phyloP scores from a whole-genome alignment of 2,113 vertebrate genomes.

The Pteruthius melanotis region DNA sequence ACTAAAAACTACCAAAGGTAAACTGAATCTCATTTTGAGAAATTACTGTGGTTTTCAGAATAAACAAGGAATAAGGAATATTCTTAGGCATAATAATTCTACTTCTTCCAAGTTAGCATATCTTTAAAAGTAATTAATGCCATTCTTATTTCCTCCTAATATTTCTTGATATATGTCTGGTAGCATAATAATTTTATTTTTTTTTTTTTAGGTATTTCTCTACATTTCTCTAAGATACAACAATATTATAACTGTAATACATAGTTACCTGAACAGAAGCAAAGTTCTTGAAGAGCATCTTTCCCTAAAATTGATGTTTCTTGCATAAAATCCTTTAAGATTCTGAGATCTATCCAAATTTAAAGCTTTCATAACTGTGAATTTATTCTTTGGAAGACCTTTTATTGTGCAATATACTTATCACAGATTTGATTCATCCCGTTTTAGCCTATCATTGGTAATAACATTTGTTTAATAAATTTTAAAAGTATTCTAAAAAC shows the following conservation, averaged over 20 bases:
- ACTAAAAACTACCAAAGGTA: background rate
- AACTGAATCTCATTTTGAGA: background rate
- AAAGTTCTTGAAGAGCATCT: background rate
- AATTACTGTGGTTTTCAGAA: background rate
- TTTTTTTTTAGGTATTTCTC: background rate
- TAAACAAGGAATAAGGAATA: background rate
- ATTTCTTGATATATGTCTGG: background rate
- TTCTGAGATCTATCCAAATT: background rate
- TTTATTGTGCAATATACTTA: background rate
- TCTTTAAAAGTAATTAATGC: background rate
- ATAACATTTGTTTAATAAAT: background rate
- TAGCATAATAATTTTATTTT: background rate
- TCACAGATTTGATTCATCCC: background rate
- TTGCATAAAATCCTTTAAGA: background rate
- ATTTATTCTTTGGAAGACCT: background rate
- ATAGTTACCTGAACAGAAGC: background rate
- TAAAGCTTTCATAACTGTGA: background rate
- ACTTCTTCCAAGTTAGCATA: background rate
- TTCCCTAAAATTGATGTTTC: background rate
- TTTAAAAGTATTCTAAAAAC: background rate
- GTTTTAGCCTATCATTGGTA: background rate
- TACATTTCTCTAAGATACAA: background rate
- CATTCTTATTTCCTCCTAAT: background rate
- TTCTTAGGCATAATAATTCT: background rate
- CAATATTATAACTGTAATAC: background rate